Conservation (phyloP, 2,113 vertebrate species). For the Hippopotamus amphibius region DNA sequence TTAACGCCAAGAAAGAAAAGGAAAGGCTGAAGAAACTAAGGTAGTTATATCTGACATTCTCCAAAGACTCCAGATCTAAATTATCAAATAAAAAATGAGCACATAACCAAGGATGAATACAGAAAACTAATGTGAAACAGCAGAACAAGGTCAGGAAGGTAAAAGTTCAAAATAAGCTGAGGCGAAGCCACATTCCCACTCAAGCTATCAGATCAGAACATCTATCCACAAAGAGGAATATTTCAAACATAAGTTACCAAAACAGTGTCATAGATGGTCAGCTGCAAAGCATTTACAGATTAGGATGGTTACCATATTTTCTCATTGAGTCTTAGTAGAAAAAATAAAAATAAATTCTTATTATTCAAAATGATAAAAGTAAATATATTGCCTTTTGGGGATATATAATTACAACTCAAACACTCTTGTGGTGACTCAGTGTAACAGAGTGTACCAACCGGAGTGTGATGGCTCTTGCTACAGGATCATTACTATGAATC, state of each 20-base stretch:
- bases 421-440: accelerated
- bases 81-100: not conserved
- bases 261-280: not conserved
- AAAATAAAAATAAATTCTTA: constrained; percentile 23
- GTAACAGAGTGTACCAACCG: constrained; percentile 91
- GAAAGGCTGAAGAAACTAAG: not conserved
- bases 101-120: not conserved
- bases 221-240: not conserved
- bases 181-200: not conserved
- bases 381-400: not conserved
- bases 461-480: constrained; percentile 97
- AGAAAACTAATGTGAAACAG: not conserved
- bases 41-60: not conserved
- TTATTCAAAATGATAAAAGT: not conserved
- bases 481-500: constrained; percentile 98
- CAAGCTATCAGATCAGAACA: not conserved
- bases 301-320: not conserved
- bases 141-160: not conserved
- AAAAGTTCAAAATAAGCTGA: not conserved
- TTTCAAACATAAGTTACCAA: not conserved
- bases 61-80: not conserved
- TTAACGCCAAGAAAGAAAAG: constrained; percentile 34
- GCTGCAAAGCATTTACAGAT: not conserved
- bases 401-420: not conserved
- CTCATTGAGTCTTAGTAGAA: not conserved